These are phyloP conservation scores for Phengaris alcon DNA, from an alignment of 2,888 invertebrate genomes.

Conservation along the genomic window DNA sequence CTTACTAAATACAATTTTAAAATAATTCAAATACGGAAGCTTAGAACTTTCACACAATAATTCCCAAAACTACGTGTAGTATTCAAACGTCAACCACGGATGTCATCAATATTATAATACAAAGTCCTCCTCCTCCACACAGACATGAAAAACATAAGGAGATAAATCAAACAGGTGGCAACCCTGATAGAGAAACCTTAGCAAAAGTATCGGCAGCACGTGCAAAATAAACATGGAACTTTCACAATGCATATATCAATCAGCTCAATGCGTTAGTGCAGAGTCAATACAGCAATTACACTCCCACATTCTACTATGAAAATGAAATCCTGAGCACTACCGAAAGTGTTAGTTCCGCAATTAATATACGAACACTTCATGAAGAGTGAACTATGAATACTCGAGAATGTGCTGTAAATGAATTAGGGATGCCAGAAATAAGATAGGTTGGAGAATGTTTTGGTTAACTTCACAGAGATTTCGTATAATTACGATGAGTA, in stretches of 20 bases:
- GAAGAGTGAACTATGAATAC: neutral
- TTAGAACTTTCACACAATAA: neutral
- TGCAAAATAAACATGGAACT: neutral
- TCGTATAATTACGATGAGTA: too few relatives aligned
- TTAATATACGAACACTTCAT: neutral
- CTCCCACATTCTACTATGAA: neutral
- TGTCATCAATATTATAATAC: neutral
- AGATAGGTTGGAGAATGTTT: neutral
- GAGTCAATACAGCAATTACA: slow-evolving; percentile 10
- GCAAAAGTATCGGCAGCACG: neutral
- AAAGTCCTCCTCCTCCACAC: neutral
- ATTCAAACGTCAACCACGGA: neutral
- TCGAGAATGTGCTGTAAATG: neutral
- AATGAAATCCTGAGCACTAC: slow-evolving; percentile 10
- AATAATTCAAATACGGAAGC: neutral
- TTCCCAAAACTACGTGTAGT: neutral
- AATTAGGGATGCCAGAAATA: neutral
- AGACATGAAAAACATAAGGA: neutral
- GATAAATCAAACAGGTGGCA: neutral
- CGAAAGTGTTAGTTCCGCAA: slow-evolving; percentile 3
- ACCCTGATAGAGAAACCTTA: slow-evolving; percentile 1
- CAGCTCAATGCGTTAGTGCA: neutral
- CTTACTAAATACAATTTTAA: neutral
- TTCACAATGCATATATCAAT: slow-evolving; percentile 6
- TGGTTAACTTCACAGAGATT: neutral